phyloP scores from a whole-genome alignment of 2,113 vertebrate species.

The Menura novaehollandiae region DNA sequence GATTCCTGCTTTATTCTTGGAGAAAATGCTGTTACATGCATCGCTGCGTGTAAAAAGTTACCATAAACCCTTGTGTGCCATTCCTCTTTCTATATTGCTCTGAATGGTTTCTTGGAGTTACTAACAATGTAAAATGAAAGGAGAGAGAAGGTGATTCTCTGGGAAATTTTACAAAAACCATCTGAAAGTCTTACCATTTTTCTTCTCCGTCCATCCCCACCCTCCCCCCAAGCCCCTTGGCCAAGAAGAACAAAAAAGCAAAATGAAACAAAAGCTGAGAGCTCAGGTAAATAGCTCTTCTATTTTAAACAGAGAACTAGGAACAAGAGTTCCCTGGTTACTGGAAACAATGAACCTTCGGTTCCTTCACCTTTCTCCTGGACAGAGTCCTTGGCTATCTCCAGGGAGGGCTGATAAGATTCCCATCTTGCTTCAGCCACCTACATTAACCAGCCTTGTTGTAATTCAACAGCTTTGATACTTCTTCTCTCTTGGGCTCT shows the following conservation, averaged over 20 bases:
- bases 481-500: not conserved
- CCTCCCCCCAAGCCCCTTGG: not conserved
- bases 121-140: not conserved
- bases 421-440: not conserved
- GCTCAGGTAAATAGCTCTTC: not conserved
- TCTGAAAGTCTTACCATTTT: not conserved
- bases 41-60: not conserved
- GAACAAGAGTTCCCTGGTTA: not conserved
- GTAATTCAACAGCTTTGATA: not conserved
- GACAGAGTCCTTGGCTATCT: not conserved
- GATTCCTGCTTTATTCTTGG: not conserved
- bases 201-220: not conserved
- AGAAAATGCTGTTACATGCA: not conserved
- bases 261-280: not conserved
- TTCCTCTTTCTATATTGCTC: not conserved
- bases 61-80: not conserved
- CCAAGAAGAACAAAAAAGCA: not conserved
- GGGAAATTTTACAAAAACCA: not conserved
- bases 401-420: not conserved
- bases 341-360: not conserved
- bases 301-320: not conserved
- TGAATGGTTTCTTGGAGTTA: not conserved
- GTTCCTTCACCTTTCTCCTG: not conserved
- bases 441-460: not conserved
- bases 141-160: not conserved